phyloP scores from a whole-genome alignment of 2,888 invertebrate genomes.

The Cryptophagus acutangulus region DNA sequence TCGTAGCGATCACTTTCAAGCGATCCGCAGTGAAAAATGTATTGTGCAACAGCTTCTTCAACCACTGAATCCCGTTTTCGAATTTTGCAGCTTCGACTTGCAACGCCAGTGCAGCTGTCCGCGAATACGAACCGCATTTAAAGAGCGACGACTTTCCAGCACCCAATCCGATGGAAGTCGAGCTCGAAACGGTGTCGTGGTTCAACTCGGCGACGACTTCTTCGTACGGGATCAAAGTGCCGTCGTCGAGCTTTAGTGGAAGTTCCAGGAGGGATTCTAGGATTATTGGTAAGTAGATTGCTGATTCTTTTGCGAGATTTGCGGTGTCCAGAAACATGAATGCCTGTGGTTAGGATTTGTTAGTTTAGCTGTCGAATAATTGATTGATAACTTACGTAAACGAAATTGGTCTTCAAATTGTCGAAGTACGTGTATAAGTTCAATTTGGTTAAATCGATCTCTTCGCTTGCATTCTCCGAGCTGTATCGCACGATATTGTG shows the following conservation, averaged over 20 bases:
- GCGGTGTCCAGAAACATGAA: slow-evolving; percentile 68
- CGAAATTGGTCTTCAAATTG: slow-evolving; percentile 76
- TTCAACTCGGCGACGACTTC: slow-evolving; percentile 75
- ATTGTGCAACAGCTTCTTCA: slow-evolving; percentile 68
- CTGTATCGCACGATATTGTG: slow-evolving; percentile 52
- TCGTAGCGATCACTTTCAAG: slow-evolving; percentile 70
- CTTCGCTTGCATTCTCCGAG: slow-evolving; percentile 46
- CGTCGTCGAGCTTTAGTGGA: slow-evolving; percentile 61
- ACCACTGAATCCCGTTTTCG: slow-evolving; percentile 64
- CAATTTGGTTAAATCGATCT: slow-evolving; percentile 47
- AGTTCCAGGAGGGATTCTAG: slow-evolving; percentile 73
- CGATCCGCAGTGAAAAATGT: slow-evolving; percentile 69
- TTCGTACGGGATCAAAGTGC: slow-evolving; percentile 56
- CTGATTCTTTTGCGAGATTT: slow-evolving; percentile 53
- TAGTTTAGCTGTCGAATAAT: neutral
- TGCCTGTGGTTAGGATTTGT: slow-evolving; percentile 53
- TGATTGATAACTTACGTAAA: slow-evolving; percentile 61
- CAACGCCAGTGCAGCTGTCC: slow-evolving; percentile 60
- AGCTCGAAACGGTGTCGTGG: slow-evolving; percentile 63
- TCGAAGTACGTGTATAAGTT: slow-evolving; percentile 64
- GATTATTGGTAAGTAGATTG: slow-evolving; percentile 70
- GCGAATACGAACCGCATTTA: slow-evolving; percentile 67
- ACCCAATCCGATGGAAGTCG: slow-evolving; percentile 62
- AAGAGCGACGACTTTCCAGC: slow-evolving; percentile 52
- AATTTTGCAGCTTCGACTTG: slow-evolving; percentile 78